Conservation (phyloP, 2,113 vertebrate species). For the Cyphomyrus plagiostoma region DNA sequence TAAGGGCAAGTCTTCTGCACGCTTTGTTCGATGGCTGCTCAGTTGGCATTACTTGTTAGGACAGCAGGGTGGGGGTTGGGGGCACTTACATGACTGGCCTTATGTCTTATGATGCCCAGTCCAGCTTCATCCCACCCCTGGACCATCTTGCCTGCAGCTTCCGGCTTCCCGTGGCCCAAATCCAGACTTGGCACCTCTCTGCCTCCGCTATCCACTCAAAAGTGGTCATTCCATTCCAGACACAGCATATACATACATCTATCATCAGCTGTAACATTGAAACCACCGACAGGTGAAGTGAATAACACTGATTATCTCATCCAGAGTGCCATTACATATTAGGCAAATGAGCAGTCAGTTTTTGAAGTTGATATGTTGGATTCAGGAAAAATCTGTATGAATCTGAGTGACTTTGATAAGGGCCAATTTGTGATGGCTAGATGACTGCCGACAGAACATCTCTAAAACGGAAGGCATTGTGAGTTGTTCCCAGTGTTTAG, state of each 20-base stretch:
- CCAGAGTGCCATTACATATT: not conserved
- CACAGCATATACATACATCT: not conserved
- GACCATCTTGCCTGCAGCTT: not conserved
- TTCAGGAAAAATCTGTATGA: not conserved
- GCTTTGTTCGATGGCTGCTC: not conserved
- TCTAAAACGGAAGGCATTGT: not conserved
- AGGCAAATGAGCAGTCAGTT: not conserved
- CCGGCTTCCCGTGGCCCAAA: not conserved
- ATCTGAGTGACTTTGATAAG: not conserved
- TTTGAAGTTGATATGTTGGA: not conserved
- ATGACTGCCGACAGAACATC: not conserved
- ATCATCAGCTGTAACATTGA: not conserved
- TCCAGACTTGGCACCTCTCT: conserved; percentile 26
- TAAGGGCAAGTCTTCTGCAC: not conserved
- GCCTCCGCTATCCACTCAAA: conserved; percentile 12
- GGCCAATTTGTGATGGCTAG: not conserved
- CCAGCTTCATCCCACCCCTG: not conserved
- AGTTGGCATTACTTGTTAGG: not conserved
- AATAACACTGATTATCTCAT: not conserved
- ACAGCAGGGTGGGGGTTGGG: not conserved
- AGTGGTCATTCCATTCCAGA: not conserved
- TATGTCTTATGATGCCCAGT: not conserved
- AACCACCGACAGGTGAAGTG: not conserved
- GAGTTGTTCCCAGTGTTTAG: not conserved
- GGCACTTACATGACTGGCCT: not conserved